phyloP scores from a whole-genome alignment of 2,888 invertebrate genomes.

The Pandemis cinnamomeana region DNA sequence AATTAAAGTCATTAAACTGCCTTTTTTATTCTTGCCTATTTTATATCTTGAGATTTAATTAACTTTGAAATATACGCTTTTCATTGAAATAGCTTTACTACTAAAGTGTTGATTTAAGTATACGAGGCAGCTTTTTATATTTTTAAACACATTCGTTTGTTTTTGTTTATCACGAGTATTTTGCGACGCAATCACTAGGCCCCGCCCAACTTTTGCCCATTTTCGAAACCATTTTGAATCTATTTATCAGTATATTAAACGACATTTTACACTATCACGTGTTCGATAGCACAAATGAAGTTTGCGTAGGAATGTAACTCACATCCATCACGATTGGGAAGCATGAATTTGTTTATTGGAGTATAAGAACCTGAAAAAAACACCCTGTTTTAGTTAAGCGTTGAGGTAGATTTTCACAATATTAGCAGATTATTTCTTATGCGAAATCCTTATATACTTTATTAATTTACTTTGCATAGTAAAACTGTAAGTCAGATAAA shows the following conservation, averaged over 20 bases:
- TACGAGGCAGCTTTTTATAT: conserved; percentile 50
- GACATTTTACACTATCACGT: conserved; percentile 29
- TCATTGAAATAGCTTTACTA: conserved; percentile 20
- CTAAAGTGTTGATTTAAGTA: conserved; percentile 43
- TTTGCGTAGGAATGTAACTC: conserved; percentile 46
- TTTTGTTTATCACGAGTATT: conserved; percentile 47
- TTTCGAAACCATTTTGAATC: conserved; percentile 31
- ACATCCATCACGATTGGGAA: conserved; percentile 45
- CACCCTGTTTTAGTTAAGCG: conserved; percentile 6
- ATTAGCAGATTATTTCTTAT: background rate
- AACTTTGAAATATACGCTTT: conserved; percentile 12
- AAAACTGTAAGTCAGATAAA: no score
- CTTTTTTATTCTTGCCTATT: conserved; percentile 16
- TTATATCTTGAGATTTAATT: conserved; percentile 25
- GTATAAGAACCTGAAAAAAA: conserved; percentile 47
- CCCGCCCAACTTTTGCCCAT: conserved; percentile 9
- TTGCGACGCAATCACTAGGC: conserved; percentile 48
- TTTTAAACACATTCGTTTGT: conserved; percentile 33
- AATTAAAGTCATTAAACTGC: conserved; percentile 14
- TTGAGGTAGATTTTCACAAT: conserved; percentile 21
- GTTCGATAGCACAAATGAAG: conserved; percentile 26
- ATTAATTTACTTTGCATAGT: no score
- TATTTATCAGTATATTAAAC: conserved; percentile 16
- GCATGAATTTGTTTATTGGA: conserved; percentile 65
- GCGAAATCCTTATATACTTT: no score